These are phyloP conservation scores for Brenthis hecate DNA, from an alignment of 2,888 invertebrate species.

Conservation along the genomic window DNA sequence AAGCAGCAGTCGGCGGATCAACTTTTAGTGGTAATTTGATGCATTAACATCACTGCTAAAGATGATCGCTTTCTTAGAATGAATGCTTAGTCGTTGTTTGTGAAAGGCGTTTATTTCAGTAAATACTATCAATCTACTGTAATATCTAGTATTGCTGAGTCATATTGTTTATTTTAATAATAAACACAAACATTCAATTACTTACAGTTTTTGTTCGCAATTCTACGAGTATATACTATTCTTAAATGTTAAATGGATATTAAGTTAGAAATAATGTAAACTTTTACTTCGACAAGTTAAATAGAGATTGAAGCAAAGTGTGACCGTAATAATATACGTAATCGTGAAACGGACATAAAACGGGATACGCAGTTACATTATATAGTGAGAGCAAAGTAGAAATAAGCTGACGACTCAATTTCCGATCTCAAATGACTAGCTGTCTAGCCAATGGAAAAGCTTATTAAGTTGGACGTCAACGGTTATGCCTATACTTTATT, in stretches of 20 bases:
- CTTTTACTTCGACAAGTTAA: slow-evolving; percentile 17
- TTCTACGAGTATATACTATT: too few species aligned
- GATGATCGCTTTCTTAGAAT: slow-evolving; percentile 56
- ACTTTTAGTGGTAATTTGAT: slow-evolving; percentile 51
- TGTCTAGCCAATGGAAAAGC: slow-evolving; percentile 24
- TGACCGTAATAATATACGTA: slow-evolving; percentile 24
- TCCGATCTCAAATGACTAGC: slow-evolving; percentile 31
- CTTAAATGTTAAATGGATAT: too few species aligned
- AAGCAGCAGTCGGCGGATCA: slow-evolving; percentile 51
- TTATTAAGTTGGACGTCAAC: slow-evolving; percentile 23
- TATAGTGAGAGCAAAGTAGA: slow-evolving; percentile 31
- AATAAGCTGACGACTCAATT: slow-evolving; percentile 34
- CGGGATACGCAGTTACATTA: slow-evolving; percentile 33
- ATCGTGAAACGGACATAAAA: slow-evolving; percentile 27
- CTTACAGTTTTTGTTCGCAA: too few species aligned
- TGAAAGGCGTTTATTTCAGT: slow-evolving; percentile 19
- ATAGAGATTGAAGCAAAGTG: slow-evolving; percentile 2
- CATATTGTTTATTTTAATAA: not conserved
- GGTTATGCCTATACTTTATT: slow-evolving; percentile 1
- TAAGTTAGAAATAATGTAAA: too few species aligned
- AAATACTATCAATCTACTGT: slow-evolving; percentile 6
- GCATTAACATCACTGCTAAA: slow-evolving; percentile 50
- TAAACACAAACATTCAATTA: too few species aligned
- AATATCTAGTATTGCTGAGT: not conserved
- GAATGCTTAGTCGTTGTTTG: slow-evolving; percentile 41